These are phyloP conservation scores for Cotesia congregata DNA, from an alignment of 2,888 invertebrate genomes.

Conservation along the genomic window DNA sequence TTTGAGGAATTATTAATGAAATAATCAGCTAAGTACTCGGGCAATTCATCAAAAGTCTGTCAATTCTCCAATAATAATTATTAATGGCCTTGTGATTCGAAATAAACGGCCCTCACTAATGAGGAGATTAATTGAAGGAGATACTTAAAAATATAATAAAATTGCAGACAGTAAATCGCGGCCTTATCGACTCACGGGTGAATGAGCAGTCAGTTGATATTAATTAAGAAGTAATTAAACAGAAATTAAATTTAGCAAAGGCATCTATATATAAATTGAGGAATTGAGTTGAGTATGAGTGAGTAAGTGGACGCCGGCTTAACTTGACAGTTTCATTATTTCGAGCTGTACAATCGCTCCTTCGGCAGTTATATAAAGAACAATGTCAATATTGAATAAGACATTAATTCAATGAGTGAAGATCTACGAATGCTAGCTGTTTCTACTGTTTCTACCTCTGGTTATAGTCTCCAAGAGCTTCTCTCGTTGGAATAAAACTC, in stretches of 20 bases:
- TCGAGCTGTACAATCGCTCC: conserved; percentile 37
- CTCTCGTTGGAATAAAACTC: not conserved
- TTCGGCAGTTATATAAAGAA: conserved; percentile 41
- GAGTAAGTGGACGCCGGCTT: conserved; percentile 44
- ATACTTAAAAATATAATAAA: conserved; percentile 9
- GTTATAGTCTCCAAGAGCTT: not conserved
- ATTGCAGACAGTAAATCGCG: conserved; percentile 34
- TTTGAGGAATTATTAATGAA: not conserved
- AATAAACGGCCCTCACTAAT: not conserved
- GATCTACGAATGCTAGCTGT: not conserved
- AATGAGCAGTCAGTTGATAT: conserved; percentile 50
- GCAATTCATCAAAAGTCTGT: not conserved
- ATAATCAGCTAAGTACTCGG: not conserved
- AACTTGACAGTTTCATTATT: conserved; percentile 49
- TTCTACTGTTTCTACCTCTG: not conserved
- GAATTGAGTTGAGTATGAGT: conserved; percentile 54
- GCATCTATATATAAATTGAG: not conserved
- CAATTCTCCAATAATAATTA: not conserved
- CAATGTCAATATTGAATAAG: conserved; percentile 61
- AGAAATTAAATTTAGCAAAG: conserved; percentile 47
- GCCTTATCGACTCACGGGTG: conserved; percentile 41
- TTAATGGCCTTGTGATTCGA: not conserved
- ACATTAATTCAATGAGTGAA: conserved; percentile 27
- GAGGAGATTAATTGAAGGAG: not conserved
- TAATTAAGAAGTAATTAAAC: conserved; percentile 60